Evolutionary conservation across 1,140 invertebrate species (phyloP), one percentile per base, ranked within the genome.

Genomic region (Diachasma alloeum): DNA sequence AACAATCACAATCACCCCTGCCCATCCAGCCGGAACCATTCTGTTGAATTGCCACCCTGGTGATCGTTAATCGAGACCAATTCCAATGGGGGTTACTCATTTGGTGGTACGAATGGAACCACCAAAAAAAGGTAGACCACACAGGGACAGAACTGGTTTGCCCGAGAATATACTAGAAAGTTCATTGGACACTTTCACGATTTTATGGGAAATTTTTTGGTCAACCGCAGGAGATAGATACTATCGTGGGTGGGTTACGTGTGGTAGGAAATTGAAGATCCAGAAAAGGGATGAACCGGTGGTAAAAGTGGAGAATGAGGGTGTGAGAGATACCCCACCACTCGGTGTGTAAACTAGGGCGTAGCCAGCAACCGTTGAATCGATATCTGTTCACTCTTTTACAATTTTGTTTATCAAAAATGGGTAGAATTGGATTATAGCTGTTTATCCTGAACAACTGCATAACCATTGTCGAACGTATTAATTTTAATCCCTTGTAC

Each of bases 301-400:
- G 66, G 36, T 5, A 39, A 39, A 37, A 39, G 26, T 31, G 15
- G 36, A 39, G 15, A 15, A 39, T 39, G 66, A 37, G n/a, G n/a
- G 17, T 68, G 66, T 15, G 26, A 39, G n/a, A n/a, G 9, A 39
- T 36, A 68, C 66, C 59, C 66, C 66, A 68, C 26, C n/a, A 36
- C 15, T 68, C 66, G 8, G 2, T 78, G 80, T 79, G 81, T 81
- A 81, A 85, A 83, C 82, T 83, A 77, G 84, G 84, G 84, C 83
- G 84, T 83, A 82, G 84, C 84, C 83, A 77, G 53, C 67, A 77
- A 72, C 44, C 76, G 75, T 59, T 75, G 79, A 86, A 86, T 86
- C 85, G 85, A 86, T 86, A 86, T 83, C 80, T 79, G 76, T 82
- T 85, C 81, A 17, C 72, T 84, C 80, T 85, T 82, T 81, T 81